These are phyloP conservation scores for Leucopsar rothschildi DNA, from an alignment of 2,113 vertebrate genomes.

Conservation along the genomic window DNA sequence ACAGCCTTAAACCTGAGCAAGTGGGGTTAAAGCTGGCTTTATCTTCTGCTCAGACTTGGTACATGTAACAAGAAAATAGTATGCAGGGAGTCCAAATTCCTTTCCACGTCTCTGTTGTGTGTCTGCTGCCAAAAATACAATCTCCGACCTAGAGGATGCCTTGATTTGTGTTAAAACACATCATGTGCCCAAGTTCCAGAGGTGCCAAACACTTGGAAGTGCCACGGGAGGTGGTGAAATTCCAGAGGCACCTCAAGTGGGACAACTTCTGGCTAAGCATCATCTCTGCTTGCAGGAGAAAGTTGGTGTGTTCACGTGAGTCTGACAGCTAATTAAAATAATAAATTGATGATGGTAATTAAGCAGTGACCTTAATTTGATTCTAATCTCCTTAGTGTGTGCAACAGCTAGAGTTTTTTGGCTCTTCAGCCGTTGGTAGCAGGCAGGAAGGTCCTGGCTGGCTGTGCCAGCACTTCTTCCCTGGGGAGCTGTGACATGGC, in stretches of 20 bases:
- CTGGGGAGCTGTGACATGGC: fast-evolving
- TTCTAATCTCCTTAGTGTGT: neutral
- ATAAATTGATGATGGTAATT: slow-evolving; percentile 10
- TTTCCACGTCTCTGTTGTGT: fast-evolving
- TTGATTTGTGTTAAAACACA: neutral
- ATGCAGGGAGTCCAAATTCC: neutral
- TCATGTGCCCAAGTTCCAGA: neutral
- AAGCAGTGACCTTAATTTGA: neutral
- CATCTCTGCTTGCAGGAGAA: neutral
- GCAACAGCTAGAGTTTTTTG: neutral
- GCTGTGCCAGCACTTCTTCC: neutral
- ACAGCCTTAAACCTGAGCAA: neutral
- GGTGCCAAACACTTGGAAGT: neutral
- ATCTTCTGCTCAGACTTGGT: neutral
- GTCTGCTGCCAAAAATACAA: neutral
- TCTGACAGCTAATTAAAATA: neutral
- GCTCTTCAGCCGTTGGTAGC: neutral
- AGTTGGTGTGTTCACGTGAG: neutral
- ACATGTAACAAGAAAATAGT: neutral
- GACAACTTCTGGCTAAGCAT: neutral
- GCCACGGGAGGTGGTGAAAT: neutral
- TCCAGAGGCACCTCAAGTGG: neutral
- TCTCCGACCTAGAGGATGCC: too few species aligned
- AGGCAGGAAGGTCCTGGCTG: neutral
- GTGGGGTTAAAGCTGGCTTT: neutral